These are phyloP conservation scores for Mycteria americana DNA, from an alignment of 2,797 vertebrate species.

Conservation along the genomic window DNA sequence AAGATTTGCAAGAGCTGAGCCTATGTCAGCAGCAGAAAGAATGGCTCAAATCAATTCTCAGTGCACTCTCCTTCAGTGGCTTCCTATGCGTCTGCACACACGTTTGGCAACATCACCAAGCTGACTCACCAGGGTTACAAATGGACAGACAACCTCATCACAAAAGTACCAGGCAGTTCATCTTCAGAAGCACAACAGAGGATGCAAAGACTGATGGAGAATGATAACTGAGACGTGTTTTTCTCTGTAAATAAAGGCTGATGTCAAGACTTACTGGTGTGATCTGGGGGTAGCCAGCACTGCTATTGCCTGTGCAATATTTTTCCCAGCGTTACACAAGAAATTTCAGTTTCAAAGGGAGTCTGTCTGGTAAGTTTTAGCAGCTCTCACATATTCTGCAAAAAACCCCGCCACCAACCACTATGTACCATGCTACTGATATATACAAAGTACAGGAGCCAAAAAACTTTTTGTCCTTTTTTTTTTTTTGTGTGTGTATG, in stretches of 20 bases:
- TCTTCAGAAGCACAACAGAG: not conserved
- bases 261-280: not conserved
- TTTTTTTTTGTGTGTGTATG: not conserved
- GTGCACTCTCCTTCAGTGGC: not conserved
- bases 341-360: not conserved
- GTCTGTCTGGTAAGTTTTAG: not conserved
- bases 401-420: not conserved
- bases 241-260: not conserved
- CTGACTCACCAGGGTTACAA: not conserved
- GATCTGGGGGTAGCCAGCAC: not conserved
- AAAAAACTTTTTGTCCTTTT: not conserved
- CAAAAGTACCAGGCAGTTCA: not conserved
- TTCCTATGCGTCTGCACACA: not conserved
- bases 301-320: not conserved
- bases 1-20: not conserved
- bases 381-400: not conserved
- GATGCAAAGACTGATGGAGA: not conserved
- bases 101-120: not conserved
- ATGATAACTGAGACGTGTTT: not conserved
- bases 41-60: not conserved
- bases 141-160: not conserved
- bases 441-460: not conserved
- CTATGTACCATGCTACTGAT: not conserved
- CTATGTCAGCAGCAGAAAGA: not conserved
- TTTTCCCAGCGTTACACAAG: not conserved